Evolutionary conservation across 2,113 vertebrate genomes (phyloP).

Genomic region (Pantherophis guttatus): DNA sequence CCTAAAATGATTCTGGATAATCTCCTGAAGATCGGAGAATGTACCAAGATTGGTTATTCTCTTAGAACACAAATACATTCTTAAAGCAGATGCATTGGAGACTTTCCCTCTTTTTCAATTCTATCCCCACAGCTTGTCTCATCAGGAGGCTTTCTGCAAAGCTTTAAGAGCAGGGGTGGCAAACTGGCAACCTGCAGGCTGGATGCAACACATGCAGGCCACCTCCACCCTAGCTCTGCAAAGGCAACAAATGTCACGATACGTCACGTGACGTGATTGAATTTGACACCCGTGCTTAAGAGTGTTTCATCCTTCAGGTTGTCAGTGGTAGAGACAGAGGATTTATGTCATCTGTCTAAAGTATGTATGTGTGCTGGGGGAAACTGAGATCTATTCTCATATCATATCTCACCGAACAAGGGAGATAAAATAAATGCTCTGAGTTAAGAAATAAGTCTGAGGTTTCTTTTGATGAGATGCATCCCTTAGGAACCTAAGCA

Average conservation of each 20-base stretch:
- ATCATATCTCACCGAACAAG: background rate
- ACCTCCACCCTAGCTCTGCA: too few relatives aligned
- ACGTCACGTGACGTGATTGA: too few relatives aligned
- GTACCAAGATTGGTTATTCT: background rate
- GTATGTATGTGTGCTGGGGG: background rate
- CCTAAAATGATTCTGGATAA: background rate
- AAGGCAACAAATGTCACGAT: too few relatives aligned
- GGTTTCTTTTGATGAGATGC: background rate
- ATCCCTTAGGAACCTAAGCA: background rate
- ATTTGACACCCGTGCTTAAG: background rate
- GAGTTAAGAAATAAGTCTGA: background rate
- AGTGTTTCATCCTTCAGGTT: slow-evolving; percentile 9
- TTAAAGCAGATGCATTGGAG: background rate
- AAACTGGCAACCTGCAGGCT: too few relatives aligned
- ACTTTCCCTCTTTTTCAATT: background rate
- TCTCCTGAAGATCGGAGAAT: background rate
- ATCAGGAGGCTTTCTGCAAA: background rate
- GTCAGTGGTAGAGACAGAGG: background rate
- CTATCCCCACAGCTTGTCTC: background rate
- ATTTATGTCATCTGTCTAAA: slow-evolving; percentile 3
- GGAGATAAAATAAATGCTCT: background rate
- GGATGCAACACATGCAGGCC: too few relatives aligned
- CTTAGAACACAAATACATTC: background rate
- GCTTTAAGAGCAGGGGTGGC: background rate
- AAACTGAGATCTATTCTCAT: background rate